A percentile compares a stretch with the other conserved stretches of the same genome.
phyloP scores from a whole-genome alignment of 2,797 vertebrate genomes.

The Tadarida brasiliensis region DNA sequence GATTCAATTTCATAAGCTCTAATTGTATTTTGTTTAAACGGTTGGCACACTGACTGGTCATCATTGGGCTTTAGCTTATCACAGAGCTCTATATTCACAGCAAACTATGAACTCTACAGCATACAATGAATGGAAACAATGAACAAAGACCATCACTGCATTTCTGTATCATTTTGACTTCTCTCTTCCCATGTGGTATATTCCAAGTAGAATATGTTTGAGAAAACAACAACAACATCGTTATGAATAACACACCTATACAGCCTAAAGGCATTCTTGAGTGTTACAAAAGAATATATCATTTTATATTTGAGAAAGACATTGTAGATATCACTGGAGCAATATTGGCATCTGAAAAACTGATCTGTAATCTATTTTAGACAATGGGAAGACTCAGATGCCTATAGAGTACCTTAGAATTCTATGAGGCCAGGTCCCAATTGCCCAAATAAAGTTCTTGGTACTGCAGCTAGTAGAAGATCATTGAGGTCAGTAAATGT shows the following conservation, averaged over 20 bases:
- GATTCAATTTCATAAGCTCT: conserved; percentile 7
- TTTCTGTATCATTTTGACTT: background rate
- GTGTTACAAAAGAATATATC: background rate
- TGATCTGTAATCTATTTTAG: background rate
- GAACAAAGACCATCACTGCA: background rate
- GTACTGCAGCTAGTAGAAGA: background rate
- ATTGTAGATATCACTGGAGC: background rate
- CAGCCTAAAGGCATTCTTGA: background rate
- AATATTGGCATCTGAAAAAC: background rate
- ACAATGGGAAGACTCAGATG: background rate
- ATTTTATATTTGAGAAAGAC: background rate
- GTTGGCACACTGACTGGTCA: background rate
- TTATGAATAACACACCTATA: background rate
- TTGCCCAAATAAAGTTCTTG: background rate
- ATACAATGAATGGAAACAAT: background rate
- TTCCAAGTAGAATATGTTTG: background rate
- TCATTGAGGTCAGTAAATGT: background rate
- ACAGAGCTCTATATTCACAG: background rate
- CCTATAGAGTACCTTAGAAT: background rate
- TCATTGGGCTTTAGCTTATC: background rate
- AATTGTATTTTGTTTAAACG: conserved; percentile 41
- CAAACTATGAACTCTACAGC: background rate
- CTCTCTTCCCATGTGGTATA: background rate
- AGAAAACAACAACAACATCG: background rate
- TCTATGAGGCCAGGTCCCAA: background rate